These are phyloP conservation scores for Eupsilia transversa DNA, from an alignment of 2,888 invertebrate genomes.

Conservation along the genomic window DNA sequence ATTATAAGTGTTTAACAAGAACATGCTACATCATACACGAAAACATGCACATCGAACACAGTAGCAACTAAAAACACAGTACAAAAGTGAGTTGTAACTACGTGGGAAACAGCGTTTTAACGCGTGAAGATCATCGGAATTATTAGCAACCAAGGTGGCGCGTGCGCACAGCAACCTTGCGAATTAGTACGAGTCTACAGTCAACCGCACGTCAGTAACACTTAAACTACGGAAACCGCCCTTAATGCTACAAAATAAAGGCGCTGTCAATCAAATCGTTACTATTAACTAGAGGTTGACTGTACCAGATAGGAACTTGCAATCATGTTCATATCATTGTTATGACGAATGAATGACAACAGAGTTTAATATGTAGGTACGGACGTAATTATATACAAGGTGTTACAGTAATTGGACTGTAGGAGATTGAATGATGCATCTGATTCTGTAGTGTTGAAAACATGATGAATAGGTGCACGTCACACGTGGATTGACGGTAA, in stretches of 20 bases:
- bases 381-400: slow-evolving; percentile 36
- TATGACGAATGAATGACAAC: slow-evolving; percentile 72
- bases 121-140: slow-evolving; percentile 84
- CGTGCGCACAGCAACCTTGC: slow-evolving; percentile 86
- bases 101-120: slow-evolving; percentile 81
- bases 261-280: neutral
- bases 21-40: slow-evolving; percentile 12
- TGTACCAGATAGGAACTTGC: slow-evolving; percentile 68
- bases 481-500: neutral
- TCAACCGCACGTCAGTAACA: slow-evolving; percentile 27
- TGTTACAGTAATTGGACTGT: slow-evolving; percentile 42
- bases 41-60: slow-evolving; percentile 17
- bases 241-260: slow-evolving; percentile 26
- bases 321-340: slow-evolving; percentile 73
- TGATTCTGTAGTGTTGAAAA: slow-evolving; percentile 25
- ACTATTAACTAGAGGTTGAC: neutral
- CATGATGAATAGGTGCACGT: slow-evolving; percentile 25
- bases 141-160: slow-evolving; percentile 85
- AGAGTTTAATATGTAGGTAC: slow-evolving; percentile 40
- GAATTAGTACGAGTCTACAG: slow-evolving; percentile 75
- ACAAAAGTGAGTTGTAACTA: slow-evolving; percentile 68
- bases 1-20: neutral
- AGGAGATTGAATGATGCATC: slow-evolving; percentile 45
- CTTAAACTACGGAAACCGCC: neutral
- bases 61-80: slow-evolving; percentile 40